Conservation (phyloP, 2,113 vertebrate species). For the Corvus cornix region DNA sequence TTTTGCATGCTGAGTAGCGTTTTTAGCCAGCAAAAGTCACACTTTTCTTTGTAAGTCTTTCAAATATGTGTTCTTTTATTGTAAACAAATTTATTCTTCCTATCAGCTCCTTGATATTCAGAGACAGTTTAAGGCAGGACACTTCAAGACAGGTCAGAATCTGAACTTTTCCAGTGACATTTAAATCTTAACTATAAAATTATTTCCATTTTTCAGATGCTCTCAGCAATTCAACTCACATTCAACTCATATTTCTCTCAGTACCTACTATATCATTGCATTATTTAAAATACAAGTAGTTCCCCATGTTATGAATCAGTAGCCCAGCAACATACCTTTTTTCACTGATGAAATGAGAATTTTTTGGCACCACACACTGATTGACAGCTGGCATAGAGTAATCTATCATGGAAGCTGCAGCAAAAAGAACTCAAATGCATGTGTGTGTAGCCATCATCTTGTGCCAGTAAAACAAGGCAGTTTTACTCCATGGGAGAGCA, state of each 20-base stretch:
- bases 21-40: not conserved
- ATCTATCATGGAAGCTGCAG: not conserved
- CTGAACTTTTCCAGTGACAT: slow-evolving; percentile 46
- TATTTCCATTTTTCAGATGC: slow-evolving; percentile 9
- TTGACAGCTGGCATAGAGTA: not conserved
- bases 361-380: not conserved
- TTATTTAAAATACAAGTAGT: not conserved
- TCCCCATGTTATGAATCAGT: not conserved
- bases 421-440: not conserved
- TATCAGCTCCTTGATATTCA: slow-evolving; percentile 26
- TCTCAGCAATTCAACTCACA: not conserved
- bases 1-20: not conserved
- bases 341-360: not conserved
- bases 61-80: slow-evolving; percentile 1
- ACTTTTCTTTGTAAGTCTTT: not conserved
- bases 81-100: slow-evolving; percentile 27
- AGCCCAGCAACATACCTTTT: not conserved
- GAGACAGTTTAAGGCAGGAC: not conserved
- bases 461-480: not conserved
- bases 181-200: slow-evolving; percentile 23
- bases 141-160: slow-evolving; percentile 27
- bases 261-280: not conserved
- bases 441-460: not conserved
- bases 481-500: not conserved
- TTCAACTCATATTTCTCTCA: not conserved